A percentile compares a stretch with the other conserved stretches of the same genome.
Conservation (phyloP, 2,113 vertebrate genomes). For the Brachypodius melanocephalos region DNA sequence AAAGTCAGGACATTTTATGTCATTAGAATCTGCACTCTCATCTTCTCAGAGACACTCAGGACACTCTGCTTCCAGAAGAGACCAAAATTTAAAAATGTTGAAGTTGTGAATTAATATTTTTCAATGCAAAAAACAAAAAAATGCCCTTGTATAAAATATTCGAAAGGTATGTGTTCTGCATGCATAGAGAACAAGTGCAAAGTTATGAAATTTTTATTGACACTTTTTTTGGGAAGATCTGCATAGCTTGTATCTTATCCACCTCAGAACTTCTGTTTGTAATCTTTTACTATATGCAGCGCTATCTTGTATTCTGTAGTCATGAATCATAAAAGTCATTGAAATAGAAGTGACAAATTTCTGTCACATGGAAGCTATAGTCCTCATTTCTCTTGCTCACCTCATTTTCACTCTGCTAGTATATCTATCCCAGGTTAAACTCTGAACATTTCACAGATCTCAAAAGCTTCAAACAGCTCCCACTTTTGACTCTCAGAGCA, state of each 20-base stretch:
- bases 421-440: background rate
- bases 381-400: background rate
- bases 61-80: background rate
- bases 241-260: background rate
- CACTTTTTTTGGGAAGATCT: background rate
- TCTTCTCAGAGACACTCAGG: background rate
- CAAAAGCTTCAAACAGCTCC: background rate
- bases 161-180: background rate
- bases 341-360: slow-evolving; percentile 5
- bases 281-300: background rate
- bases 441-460: background rate
- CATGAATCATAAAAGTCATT: background rate
- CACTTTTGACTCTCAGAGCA: background rate
- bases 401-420: background rate
- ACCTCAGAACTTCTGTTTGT: background rate
- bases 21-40: background rate
- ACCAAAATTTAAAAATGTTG: background rate
- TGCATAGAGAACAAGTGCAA: background rate
- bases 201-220: background rate
- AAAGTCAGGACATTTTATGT: background rate
- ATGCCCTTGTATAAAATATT: background rate
- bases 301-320: background rate
- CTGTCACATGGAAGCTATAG: background rate
- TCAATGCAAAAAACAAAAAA: background rate
- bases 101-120: background rate